phyloP scores from a whole-genome alignment of 2,888 invertebrate genomes.

The Kuschelorhynchus macadamiae region DNA sequence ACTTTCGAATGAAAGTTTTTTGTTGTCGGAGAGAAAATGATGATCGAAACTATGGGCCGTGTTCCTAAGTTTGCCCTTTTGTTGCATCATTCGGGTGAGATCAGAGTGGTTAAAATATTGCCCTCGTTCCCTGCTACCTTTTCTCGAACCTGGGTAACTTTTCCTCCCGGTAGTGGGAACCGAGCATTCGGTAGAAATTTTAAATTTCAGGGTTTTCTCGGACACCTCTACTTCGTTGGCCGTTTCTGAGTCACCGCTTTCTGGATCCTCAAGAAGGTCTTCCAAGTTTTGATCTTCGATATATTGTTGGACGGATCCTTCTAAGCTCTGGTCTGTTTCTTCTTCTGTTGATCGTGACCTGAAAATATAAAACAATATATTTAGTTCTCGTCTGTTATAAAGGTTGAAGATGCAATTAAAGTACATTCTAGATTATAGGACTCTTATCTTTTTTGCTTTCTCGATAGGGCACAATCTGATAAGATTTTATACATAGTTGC shows the following conservation, averaged over 20 bases:
- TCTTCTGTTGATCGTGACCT: slow-evolving; percentile 71
- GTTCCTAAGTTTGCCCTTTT: slow-evolving; percentile 68
- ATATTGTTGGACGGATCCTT: slow-evolving; percentile 63
- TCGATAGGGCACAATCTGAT: no score
- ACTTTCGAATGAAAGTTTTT: slow-evolving; percentile 66
- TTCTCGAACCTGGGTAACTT: slow-evolving; percentile 79
- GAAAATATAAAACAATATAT: no score
- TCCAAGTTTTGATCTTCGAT: slow-evolving; percentile 67
- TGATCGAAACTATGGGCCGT: slow-evolving; percentile 66
- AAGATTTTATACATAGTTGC: no score
- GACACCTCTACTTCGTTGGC: slow-evolving; percentile 82
- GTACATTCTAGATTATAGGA: no score
- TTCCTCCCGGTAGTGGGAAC: slow-evolving; percentile 71
- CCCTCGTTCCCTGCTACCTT: slow-evolving; percentile 77
- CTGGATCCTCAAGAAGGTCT: slow-evolving; percentile 73
- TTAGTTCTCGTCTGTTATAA: no score
- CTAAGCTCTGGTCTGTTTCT: slow-evolving; percentile 68
- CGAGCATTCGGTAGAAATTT: slow-evolving; percentile 79
- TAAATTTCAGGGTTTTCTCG: slow-evolving; percentile 82
- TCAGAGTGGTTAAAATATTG: slow-evolving; percentile 68
- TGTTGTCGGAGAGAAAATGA: slow-evolving; percentile 61
- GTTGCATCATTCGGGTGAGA: slow-evolving; percentile 66
- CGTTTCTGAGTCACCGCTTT: slow-evolving; percentile 75
- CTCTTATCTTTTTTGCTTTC: no score
- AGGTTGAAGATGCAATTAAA: no score